phyloP scores from a whole-genome alignment of 2,888 invertebrate species.

The Beris morrisii region DNA sequence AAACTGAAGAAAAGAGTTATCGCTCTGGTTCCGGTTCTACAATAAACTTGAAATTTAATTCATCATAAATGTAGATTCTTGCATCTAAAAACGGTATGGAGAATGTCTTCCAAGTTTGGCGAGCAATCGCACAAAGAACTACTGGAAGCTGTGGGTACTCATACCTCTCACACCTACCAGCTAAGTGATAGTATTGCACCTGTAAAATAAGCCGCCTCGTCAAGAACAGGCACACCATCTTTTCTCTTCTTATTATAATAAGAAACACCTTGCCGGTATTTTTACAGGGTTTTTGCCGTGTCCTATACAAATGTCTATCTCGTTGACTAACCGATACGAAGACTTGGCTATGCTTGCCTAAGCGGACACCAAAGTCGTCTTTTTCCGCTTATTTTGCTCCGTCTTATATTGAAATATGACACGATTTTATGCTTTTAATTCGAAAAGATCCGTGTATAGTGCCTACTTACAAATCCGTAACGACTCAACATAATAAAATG shows the following conservation, averaged over 20 bases:
- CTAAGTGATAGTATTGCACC: slow-evolving; percentile 18
- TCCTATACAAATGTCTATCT: too few species aligned
- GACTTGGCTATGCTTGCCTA: neutral
- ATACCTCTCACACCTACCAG: neutral
- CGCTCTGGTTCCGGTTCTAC: too few species aligned
- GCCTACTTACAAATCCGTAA: slow-evolving; percentile 32
- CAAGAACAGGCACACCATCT: slow-evolving; percentile 17
- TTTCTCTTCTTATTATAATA: slow-evolving; percentile 19
- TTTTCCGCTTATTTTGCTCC: slow-evolving; percentile 29
- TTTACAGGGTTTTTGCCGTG: neutral
- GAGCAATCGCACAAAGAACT: slow-evolving; percentile 9
- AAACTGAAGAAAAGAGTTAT: too few species aligned
- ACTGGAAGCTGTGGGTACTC: neutral
- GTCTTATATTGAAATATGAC: slow-evolving; percentile 28
- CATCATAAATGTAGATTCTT: neutral
- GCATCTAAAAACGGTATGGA: slow-evolving; percentile 22
- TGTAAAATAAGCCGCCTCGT: slow-evolving; percentile 13
- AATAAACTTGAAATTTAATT: too few species aligned
- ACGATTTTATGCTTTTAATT: slow-evolving; percentile 32
- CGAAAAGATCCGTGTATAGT: slow-evolving; percentile 29
- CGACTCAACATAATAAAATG: slow-evolving; percentile 32
- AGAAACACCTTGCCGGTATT: neutral
- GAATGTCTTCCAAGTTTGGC: slow-evolving; percentile 26
- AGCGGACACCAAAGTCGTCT: slow-evolving; percentile 1
- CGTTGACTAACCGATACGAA: neutral